phyloP scores from a whole-genome alignment of 2,888 invertebrate species.

The Monoplex corrugatus region DNA sequence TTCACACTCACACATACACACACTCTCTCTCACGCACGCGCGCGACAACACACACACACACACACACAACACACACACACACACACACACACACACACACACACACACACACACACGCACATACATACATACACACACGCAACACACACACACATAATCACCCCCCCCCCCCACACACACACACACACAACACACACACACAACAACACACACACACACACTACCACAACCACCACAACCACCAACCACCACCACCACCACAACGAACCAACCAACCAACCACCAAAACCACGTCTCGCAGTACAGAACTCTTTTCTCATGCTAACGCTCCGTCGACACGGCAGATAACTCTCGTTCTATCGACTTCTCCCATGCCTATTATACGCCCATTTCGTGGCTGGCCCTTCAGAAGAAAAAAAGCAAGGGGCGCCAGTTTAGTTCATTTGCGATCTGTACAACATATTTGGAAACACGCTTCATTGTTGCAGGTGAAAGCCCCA shows the following conservation, averaged over 20 bases:
- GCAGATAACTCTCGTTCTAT: constrained; percentile 19
- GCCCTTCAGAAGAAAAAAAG: neutral
- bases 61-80: neutral
- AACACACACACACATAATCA: no score
- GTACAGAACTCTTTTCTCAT: no score
- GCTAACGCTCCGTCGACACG: neutral
- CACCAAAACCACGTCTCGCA: no score
- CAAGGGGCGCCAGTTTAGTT: constrained; percentile 43
- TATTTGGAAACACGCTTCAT: constrained; percentile 54
- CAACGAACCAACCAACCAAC: neutral
- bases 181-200: neutral
- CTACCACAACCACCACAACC: neutral
- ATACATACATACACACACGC: neutral
- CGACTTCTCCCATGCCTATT: constrained; percentile 20
- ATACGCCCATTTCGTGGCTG: constrained; percentile 10
- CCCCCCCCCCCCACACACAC: no score
- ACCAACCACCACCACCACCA: neutral
- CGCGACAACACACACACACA: neutral
- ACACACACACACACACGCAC: neutral
- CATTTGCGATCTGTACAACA: constrained; percentile 56
- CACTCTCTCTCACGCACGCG: neutral
- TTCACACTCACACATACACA: neutral
- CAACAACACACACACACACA: neutral
- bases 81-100: neutral
- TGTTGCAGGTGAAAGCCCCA: constrained; percentile 45